Percentiles rank a stretch among this genome's conserved stretches.
These are phyloP conservation scores for Perca flavescens DNA, from an alignment of 2,113 vertebrate species.

Conservation along the genomic window DNA sequence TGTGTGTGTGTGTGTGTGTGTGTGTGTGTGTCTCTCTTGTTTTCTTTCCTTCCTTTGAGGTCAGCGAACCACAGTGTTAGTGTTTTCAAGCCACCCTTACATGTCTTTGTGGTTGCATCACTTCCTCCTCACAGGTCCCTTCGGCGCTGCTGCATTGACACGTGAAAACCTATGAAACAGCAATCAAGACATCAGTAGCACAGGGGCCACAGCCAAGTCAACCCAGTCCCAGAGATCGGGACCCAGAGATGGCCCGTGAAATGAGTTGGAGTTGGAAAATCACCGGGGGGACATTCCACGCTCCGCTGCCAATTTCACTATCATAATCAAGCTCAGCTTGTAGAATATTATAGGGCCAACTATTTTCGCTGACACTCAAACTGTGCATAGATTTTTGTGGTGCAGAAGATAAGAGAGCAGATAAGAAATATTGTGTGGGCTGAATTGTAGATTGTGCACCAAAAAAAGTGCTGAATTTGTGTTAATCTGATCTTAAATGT, in stretches of 20 bases:
- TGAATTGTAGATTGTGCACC: constrained; percentile 31
- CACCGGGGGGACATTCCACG: constrained; percentile 53
- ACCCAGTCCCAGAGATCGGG: constrained; percentile 50
- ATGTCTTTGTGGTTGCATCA: constrained; percentile 75
- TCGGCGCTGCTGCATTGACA: constrained; percentile 53
- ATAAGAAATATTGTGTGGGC: constrained; percentile 50
- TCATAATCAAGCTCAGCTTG: constrained; percentile 69
- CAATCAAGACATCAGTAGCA: constrained; percentile 62
- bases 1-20: too few relatives aligned
- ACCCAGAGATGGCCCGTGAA: constrained; percentile 65
- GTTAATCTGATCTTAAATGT: constrained; percentile 42
- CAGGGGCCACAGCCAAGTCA: constrained; percentile 34
- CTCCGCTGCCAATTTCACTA: constrained; percentile 61
- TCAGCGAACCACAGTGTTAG: constrained; percentile 66
- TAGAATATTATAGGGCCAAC: constrained; percentile 55
- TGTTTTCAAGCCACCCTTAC: constrained; percentile 67
- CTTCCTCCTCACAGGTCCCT: constrained; percentile 65
- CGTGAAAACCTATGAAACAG: constrained; percentile 63
- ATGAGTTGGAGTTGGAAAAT: constrained; percentile 65
- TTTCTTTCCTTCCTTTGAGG: constrained; percentile 71
- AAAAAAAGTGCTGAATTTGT: constrained; percentile 35
- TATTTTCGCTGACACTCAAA: constrained; percentile 67
- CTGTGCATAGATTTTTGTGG: constrained; percentile 51
- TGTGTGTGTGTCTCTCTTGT: constrained; percentile 39
- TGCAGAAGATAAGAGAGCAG: constrained; percentile 51